Evolutionary conservation across 2,888 invertebrate species (phyloP), one percentile per base, ranked within the genome.

Genomic region (Micropterix aruncella): DNA sequence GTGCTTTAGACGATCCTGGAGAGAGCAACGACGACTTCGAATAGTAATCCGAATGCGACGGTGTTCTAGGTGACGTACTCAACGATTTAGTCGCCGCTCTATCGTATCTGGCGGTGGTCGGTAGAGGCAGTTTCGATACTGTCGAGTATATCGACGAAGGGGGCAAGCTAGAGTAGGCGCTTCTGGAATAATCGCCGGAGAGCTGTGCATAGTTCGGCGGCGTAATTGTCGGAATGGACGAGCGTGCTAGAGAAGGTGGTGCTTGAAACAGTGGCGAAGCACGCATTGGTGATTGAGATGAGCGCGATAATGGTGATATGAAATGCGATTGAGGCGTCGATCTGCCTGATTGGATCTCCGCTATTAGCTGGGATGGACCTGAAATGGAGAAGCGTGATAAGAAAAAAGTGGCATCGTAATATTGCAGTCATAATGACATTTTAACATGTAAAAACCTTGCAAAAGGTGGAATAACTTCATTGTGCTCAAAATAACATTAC

Each of bases 351-450:
- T 60, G 60, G 19, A 59, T 52, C 47, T 70, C 69, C 4, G 65
- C 56, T n/a, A 68, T 54, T 42, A 70, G 52, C 49, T 69, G 70
- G 3, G 68, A 68, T 7, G 69, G 67, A 44, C 70, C 71, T 72
- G 67, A 50, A 67, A 69, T 51, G 51, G 54, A 56, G 18, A 17
- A 9, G 19, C 17, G 18, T 42, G 2, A 46, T 19, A 40, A 38
- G n/a, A 38, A 38, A n/a, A n/a, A n/a, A n/a, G n/a, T n/a, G n/a
- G n/a, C n/a, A n/a, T n/a, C n/a, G n/a, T n/a, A n/a, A n/a, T n/a
- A n/a, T n/a, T n/a, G n/a, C n/a, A n/a, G n/a, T n/a, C n/a, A n/a
- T n/a, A n/a, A n/a, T n/a, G n/a, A n/a, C n/a, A n/a, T n/a, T n/a
- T n/a, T n/a, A n/a, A n/a, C n/a, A n/a, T n/a, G n/a, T n/a, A n/a